These are phyloP conservation scores for Xenopus tropicalis DNA, from an alignment of 2,113 vertebrate genomes.

Conservation along the genomic window DNA sequence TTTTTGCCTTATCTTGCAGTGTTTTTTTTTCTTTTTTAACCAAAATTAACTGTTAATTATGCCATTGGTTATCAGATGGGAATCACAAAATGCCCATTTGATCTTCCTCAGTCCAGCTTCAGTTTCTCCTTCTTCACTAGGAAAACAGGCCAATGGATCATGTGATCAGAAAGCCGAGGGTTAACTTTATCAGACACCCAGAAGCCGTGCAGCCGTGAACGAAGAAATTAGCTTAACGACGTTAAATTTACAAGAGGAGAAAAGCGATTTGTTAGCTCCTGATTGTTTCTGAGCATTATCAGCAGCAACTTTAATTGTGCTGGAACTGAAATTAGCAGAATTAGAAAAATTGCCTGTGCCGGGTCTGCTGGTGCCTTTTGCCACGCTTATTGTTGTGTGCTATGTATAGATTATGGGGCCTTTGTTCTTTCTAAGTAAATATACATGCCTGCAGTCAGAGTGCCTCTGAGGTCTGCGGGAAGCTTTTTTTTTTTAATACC, in stretches of 20 bases:
- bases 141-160: neutral
- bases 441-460: conserved; percentile 83
- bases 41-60: no score
- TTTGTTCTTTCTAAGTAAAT: conserved; percentile 89
- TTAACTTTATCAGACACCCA: conserved; percentile 81
- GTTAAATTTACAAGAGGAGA: conserved; percentile 85
- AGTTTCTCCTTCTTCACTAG: neutral
- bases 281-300: conserved; percentile 89
- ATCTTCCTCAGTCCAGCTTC: neutral
- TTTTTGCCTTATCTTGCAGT: no score
- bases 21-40: no score
- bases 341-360: conserved; percentile 89
- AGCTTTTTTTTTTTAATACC: no score
- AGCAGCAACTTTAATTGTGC: conserved; percentile 90
- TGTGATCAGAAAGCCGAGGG: conserved; percentile 53
- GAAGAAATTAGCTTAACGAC: conserved; percentile 85
- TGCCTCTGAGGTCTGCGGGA: conserved; percentile 60
- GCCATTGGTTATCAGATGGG: no score
- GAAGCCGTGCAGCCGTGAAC: conserved; percentile 68
- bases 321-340: conserved; percentile 96
- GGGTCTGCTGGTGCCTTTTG: conserved; percentile 83
- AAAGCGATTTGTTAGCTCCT: conserved; percentile 80
- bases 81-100: no score
- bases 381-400: conserved; percentile 85
- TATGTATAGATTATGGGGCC: conserved; percentile 86